Base-by-base conservation (phyloP, 2,113 vertebrate genomes). In the Hiodon alosoides region DNA sequence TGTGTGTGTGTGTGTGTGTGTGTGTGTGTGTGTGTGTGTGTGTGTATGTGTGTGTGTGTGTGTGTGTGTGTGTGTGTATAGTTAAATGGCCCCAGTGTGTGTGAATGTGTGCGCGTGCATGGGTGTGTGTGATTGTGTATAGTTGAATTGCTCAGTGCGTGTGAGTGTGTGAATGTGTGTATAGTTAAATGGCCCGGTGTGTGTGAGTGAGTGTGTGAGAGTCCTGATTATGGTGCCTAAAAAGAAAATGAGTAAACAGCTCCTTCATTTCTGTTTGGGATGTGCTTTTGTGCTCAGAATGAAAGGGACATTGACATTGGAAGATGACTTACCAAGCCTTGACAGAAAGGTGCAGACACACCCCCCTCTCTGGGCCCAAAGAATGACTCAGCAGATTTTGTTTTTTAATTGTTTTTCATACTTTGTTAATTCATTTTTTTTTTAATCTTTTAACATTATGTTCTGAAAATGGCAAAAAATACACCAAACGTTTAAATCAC, bases 181-280 rank as follows among this genome's bases (percentile, higher is more conserved):
- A 31, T 31, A 31, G 31, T 31, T 31, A 2, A 31, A 31, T 31
- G 0, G 31, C 31, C 2, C 31, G 2, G 31, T 31, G 31, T 14
- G 48, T 57, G 61, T 76, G 14, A 2, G 71, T 57, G 71, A 53
- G 62, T 67, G n/a, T 73, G n/a, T 58, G 31, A 1, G 64, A 66
- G 64, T 66, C 64, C 66, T 83, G 88, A 91, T 92, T 87, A 89
- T 85, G 90, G 93, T 95, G 92, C 93, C 94, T 94, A 88, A 88
- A 59, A 86, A 76, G 31, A 31, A 31, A 31, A 31, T 31, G 68
- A 57, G 66, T 16, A 52, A 70, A 65, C 17, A 51, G 68, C 62
- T 11, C 54, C n/a, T 76, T 51, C 47, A 3, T 72, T 67, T 73
- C 72, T 46, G 64, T 65, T 71, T 16, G 31, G 16, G 55, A 78